Evolutionary conservation across 2,888 invertebrate genomes (phyloP).

Genomic region (Nezara viridula): DNA sequence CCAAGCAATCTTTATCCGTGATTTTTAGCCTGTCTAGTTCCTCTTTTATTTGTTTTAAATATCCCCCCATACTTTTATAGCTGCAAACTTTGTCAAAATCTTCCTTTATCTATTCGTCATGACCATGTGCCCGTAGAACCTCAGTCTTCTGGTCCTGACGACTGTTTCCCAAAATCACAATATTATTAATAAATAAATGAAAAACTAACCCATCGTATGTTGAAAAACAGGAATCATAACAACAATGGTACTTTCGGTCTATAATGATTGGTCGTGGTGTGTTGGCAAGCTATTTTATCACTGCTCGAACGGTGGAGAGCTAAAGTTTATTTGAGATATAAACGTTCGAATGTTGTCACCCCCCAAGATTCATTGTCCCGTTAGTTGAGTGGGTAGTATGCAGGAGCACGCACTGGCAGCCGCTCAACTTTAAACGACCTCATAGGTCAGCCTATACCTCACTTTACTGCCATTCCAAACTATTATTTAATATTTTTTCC

Average conservation of each 20-base stretch:
- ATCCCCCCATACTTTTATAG: no score
- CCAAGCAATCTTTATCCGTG: no score
- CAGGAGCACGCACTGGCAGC: background rate
- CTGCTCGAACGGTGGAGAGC: background rate
- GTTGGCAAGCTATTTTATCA: background rate
- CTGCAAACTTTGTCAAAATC: no score
- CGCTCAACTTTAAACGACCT: background rate
- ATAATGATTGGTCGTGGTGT: background rate
- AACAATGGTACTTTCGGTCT: background rate
- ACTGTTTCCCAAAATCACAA: no score
- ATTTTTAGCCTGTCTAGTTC: no score
- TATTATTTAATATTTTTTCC: background rate
- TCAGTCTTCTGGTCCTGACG: no score
- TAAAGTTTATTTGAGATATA: background rate
- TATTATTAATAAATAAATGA: background rate
- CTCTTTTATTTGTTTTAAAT: no score
- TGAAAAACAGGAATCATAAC: no score
- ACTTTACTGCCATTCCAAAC: background rate
- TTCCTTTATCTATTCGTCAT: no score
- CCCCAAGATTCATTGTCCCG: background rate
- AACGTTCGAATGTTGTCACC: background rate
- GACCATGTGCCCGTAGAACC: no score
- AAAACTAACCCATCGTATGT: background rate
- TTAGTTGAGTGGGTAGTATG: slow-evolving; percentile 31
- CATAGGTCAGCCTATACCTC: background rate